Base-by-base conservation (phyloP, 2,888 invertebrate genomes). In the Sarcophaga variegata region DNA sequence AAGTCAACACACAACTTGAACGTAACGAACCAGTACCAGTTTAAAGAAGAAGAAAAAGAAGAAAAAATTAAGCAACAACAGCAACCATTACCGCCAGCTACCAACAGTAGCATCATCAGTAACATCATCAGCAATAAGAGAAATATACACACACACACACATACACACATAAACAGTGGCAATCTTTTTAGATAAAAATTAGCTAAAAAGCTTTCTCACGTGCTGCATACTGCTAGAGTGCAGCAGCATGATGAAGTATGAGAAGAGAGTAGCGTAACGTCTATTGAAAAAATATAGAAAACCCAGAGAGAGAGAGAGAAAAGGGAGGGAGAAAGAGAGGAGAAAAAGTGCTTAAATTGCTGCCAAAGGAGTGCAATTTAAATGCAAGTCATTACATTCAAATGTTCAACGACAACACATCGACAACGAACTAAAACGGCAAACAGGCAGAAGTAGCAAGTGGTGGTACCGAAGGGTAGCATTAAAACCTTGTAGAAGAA, bases 121-220 rank as follows among this genome's bases (percentile, higher is more conserved):
- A 75, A 79, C 79, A 54, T 54, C 54, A 54, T 54, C 54, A 54
- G 14, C 54, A 54, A 17, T 54, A 54, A 17, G 54, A 17, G 17
- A 54, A 14, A 54, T 17, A 17, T 27, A 72, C 37, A 49, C 2
- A 49, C 49, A 17, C 47, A 72, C 37, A 49, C 2, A 49, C 49
- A 49, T 2, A 14, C 2, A 49, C 54, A 14, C 11, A 14, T 62
- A 71, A 64, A 77, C 60, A 71, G 81, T 78, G 77, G 82, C 85
- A 82, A 82, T 81, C 69, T 78, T 82, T 86, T 82, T 81, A 86
- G 81, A 85, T 86, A 88, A 92, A 92, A 92, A 91, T 91, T 91
- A 91, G 91, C 91, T 91, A 91, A 91, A 54, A 92, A 91, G 91
- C 91, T 92, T 92, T 92, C 89, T 87, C 88, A 89, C 89, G 85